phyloP scores from a whole-genome alignment of 2,888 invertebrate genomes.

The Chesias legatella region DNA sequence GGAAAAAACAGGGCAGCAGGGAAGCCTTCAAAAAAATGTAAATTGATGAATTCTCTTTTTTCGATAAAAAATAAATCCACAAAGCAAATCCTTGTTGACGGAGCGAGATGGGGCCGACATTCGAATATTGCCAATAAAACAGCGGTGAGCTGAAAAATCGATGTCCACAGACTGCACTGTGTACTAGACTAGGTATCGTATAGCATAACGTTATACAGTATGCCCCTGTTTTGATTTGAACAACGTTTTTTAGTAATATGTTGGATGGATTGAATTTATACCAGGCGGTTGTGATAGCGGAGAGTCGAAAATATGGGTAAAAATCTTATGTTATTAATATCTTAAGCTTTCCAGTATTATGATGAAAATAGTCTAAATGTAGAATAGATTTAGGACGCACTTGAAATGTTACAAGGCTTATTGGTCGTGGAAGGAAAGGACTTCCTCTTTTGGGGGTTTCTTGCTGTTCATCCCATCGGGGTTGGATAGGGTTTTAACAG shows the following conservation, averaged over 20 bases:
- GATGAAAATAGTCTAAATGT: too few relatives aligned
- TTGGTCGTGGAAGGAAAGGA: too few relatives aligned
- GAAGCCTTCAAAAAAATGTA: not conserved
- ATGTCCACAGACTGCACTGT: constrained; percentile 63
- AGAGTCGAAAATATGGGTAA: too few relatives aligned
- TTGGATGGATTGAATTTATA: not conserved
- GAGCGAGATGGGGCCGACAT: constrained; percentile 50
- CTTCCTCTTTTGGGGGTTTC: too few relatives aligned
- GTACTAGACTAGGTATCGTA: constrained; percentile 2
- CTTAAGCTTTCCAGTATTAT: too few relatives aligned
- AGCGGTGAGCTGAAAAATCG: constrained; percentile 78
- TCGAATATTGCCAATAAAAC: constrained; percentile 78
- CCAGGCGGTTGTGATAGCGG: too few relatives aligned
- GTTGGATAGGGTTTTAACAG: too few relatives aligned
- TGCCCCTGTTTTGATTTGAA: constrained; percentile 17
- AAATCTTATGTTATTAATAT: too few relatives aligned
- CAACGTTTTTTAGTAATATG: not conserved
- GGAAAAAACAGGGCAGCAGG: too few relatives aligned
- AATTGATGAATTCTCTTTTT: constrained; percentile 2
- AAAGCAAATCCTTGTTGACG: constrained; percentile 37
- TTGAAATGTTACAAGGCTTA: too few relatives aligned
- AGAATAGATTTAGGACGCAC: too few relatives aligned
- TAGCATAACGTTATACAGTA: not conserved
- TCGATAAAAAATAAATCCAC: constrained; percentile 29
- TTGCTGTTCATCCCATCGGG: too few relatives aligned